Evolutionary conservation across 2,888 invertebrate genomes (phyloP).

Genomic region (Lasioglossum figueresi): DNA sequence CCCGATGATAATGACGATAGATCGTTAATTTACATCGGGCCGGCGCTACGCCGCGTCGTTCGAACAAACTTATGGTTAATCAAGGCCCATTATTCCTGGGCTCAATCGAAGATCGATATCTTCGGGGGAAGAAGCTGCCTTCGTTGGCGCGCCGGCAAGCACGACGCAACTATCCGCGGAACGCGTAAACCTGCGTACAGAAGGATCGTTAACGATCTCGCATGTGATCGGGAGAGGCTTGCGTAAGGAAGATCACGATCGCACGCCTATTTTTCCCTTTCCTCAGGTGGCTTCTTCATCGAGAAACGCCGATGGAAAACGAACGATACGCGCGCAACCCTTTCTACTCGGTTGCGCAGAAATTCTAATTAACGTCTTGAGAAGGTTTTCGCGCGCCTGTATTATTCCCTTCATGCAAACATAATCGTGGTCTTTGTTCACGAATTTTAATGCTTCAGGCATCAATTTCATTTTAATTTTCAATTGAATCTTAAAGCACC

Average conservation of each 20-base stretch:
- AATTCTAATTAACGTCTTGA: slow-evolving; percentile 15
- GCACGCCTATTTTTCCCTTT: slow-evolving; percentile 47
- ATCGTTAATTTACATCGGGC: slow-evolving; percentile 30
- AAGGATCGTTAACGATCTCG: slow-evolving; percentile 63
- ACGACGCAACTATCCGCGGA: slow-evolving; percentile 56
- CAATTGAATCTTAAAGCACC: too few species aligned
- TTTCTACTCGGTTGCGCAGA: slow-evolving; percentile 12
- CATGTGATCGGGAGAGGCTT: slow-evolving; percentile 54
- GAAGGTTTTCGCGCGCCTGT: neutral
- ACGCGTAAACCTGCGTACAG: slow-evolving; percentile 54
- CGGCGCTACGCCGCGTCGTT: neutral
- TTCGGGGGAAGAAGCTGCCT: neutral
- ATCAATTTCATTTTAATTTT: too few species aligned
- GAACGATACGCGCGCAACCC: neutral
- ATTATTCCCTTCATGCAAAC: neutral
- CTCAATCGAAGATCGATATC: slow-evolving; percentile 56
- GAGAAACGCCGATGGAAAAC: slow-evolving; percentile 45
- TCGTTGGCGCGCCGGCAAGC: slow-evolving; percentile 28
- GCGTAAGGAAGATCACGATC: slow-evolving; percentile 64
- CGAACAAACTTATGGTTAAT: slow-evolving; percentile 50
- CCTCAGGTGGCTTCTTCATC: slow-evolving; percentile 36
- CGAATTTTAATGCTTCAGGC: neutral
- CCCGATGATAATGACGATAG: neutral
- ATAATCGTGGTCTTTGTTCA: neutral
- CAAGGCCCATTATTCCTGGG: slow-evolving; percentile 52